A percentile compares a stretch with the other conserved stretches of the same genome.
phyloP scores from a whole-genome alignment of 2,888 invertebrate genomes.

The Leptura quadrifasciata region DNA sequence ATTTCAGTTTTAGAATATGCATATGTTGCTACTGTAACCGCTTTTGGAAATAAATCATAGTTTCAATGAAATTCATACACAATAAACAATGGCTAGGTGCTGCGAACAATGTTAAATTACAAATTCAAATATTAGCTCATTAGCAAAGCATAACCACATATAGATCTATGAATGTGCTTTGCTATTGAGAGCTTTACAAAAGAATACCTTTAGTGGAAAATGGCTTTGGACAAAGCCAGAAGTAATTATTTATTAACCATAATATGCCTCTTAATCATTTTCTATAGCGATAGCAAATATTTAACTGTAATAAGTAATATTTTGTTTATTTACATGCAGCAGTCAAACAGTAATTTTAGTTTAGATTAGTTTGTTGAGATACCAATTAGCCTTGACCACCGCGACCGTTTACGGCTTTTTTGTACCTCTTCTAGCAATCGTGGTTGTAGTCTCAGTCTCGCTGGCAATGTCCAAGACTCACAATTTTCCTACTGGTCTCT shows the following conservation, averaged over 20 bases:
- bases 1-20: conserved; percentile 19
- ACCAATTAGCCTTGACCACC: no score
- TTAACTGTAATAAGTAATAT: no score
- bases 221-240: not conserved
- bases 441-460: no score
- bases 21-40: conserved; percentile 27
- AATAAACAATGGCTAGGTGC: conserved; percentile 7
- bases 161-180: conserved; percentile 14
- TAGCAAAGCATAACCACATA: conserved; percentile 18
- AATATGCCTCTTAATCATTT: not conserved
- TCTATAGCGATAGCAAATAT: no score
- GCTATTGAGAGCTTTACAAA: not conserved
- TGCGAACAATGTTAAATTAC: conserved; percentile 23
- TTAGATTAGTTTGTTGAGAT: no score
- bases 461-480: no score
- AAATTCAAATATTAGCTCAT: conserved; percentile 42
- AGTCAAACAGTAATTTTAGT: no score
- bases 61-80: conserved; percentile 25
- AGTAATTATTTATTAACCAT: not conserved
- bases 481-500: no score
- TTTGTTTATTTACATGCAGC: no score
- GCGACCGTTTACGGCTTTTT: no score
- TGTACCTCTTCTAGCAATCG: no score
- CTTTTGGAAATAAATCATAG: conserved; percentile 36
- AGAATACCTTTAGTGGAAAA: not conserved